Conservation (phyloP, 2,113 vertebrate species). For the Malaclemys terrapin region DNA sequence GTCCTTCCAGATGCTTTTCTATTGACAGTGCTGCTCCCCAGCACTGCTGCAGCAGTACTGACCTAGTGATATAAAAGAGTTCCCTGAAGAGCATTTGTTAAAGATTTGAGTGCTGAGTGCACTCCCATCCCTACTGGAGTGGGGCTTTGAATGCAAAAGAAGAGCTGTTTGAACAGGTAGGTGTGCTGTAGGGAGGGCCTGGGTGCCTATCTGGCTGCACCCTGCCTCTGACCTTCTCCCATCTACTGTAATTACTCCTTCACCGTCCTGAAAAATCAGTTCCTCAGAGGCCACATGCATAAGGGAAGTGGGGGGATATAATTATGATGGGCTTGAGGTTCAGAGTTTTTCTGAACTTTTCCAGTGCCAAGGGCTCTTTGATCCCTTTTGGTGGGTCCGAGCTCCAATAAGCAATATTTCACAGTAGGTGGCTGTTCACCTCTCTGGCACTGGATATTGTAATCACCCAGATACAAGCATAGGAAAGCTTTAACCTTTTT, state of each 20-base stretch:
- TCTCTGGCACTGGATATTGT: neutral
- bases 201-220: neutral
- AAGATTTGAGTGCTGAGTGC: no score
- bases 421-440: neutral
- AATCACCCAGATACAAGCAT: neutral
- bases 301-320: neutral
- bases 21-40: neutral
- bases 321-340: neutral
- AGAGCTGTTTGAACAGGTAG: neutral
- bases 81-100: neutral
- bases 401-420: neutral
- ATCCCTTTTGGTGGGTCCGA: neutral
- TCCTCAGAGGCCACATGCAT: neutral
- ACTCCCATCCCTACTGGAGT: neutral
- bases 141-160: neutral
- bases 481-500: no score
- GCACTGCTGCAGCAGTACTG: neutral
- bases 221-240: neutral
- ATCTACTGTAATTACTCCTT: neutral
- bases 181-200: neutral
- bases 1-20: neutral
- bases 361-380: neutral
- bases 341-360: neutral
- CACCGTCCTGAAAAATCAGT: neutral
- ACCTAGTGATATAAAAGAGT: neutral